Evolutionary conservation across 2,888 invertebrate species (phyloP).

Genomic region (Erynnis tages): DNA sequence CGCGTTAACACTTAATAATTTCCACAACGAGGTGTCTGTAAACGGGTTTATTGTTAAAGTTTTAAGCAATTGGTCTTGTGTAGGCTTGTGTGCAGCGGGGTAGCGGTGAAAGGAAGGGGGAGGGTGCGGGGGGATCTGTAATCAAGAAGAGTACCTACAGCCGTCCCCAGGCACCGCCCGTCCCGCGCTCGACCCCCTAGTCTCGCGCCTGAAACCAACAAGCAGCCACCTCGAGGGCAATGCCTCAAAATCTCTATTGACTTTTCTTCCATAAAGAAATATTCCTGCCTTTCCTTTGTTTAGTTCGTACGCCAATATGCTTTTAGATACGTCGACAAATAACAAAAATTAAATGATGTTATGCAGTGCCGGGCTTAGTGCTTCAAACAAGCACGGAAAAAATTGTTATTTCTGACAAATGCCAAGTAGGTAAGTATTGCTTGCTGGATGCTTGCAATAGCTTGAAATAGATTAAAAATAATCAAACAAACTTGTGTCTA

Average conservation of each 20-base stretch:
- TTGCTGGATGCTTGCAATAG: background rate
- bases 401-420: background rate
- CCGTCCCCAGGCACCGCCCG: slow-evolving; percentile 67
- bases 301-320: slow-evolving; percentile 61
- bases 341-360: slow-evolving; percentile 26
- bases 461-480: no score
- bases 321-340: slow-evolving; percentile 36
- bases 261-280: slow-evolving; percentile 69
- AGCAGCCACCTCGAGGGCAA: slow-evolving; percentile 67
- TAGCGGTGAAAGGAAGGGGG: slow-evolving; percentile 39
- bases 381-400: no score
- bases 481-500: no score
- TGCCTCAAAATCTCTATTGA: slow-evolving; percentile 78
- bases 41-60: slow-evolving; percentile 32
- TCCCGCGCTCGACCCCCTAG: slow-evolving; percentile 37
- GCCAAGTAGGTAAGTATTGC: background rate
- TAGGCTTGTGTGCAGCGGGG: slow-evolving; percentile 62
- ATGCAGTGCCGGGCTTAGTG: slow-evolving; percentile 4
- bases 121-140: slow-evolving; percentile 65
- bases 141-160: slow-evolving; percentile 82
- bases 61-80: slow-evolving; percentile 49
- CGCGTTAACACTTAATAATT: slow-evolving; percentile 6
- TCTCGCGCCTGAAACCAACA: slow-evolving; percentile 47
- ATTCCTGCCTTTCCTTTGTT: slow-evolving; percentile 70
- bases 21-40: slow-evolving; percentile 17